Percentiles rank a stretch among this genome's conserved stretches.
These are phyloP conservation scores for Ciconia maguari DNA, from an alignment of 2,113 vertebrate genomes.

Conservation along the genomic window DNA sequence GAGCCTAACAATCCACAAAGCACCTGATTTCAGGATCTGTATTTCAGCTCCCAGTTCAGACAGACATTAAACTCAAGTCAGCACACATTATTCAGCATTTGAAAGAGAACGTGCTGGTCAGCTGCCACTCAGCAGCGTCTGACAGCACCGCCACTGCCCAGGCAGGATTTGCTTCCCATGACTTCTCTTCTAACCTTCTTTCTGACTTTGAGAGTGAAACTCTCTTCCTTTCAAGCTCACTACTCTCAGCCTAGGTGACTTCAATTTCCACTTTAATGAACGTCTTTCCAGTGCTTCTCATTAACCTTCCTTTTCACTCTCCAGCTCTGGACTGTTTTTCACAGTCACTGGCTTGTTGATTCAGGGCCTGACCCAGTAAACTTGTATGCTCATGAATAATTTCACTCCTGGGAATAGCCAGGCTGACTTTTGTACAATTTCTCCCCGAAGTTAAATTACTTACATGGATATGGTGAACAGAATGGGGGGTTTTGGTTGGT, in stretches of 20 bases:
- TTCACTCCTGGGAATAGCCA: not conserved
- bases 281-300: not conserved
- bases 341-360: constrained; percentile 27
- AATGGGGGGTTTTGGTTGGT: not conserved
- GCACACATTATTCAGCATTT: not conserved
- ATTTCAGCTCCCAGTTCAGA: not conserved
- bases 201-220: not conserved
- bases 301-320: constrained; percentile 28
- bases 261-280: constrained; percentile 25
- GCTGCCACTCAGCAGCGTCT: not conserved
- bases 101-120: not conserved
- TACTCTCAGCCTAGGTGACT: not conserved
- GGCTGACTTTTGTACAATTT: not conserved
- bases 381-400: not conserved
- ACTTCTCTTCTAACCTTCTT: not conserved
- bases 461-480: not conserved
- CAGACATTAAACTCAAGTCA: not conserved
- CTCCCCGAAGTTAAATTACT: not conserved
- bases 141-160: not conserved
- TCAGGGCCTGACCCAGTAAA: constrained; percentile 20
- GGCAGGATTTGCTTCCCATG: not conserved
- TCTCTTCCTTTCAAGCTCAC: not conserved
- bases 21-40: not conserved
- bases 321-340: constrained; percentile 15
- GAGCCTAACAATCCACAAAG: not conserved